A percentile compares a stretch with the other conserved stretches of the same genome.
Conservation (phyloP, 2,113 vertebrate genomes). For the Pollachius pollachius region DNA sequence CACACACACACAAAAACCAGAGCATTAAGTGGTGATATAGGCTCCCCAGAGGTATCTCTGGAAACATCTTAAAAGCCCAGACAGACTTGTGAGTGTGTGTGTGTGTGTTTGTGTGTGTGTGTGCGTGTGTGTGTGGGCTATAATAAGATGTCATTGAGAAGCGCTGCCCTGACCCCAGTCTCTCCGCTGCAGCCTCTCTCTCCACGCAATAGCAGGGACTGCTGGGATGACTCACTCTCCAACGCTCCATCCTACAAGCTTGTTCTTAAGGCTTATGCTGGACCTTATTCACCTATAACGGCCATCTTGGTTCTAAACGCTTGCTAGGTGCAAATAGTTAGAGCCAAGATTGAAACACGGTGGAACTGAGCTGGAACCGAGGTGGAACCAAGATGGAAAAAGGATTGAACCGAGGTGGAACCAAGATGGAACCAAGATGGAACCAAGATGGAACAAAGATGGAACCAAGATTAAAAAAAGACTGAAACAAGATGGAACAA, state of each 20-base stretch:
- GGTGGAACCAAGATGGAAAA: too few relatives aligned
- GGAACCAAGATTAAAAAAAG: too few relatives aligned
- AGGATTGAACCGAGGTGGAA: too few relatives aligned
- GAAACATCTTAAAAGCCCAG: conserved; percentile 62
- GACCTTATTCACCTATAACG: too few relatives aligned
- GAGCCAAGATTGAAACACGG: too few relatives aligned
- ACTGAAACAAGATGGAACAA: too few relatives aligned
- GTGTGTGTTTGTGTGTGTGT: too few relatives aligned
- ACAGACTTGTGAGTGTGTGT: conserved; percentile 33
- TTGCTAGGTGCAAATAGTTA: too few relatives aligned
- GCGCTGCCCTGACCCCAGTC: conserved; percentile 39
- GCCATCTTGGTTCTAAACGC: too few relatives aligned
- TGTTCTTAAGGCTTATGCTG: conserved; percentile 62
- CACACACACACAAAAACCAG: conserved; percentile 10
- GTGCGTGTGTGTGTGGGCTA: conserved; percentile 12
- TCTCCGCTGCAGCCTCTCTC: conserved; percentile 19
- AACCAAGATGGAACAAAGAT: too few relatives aligned
- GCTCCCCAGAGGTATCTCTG: conserved; percentile 49
- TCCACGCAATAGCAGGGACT: conserved; percentile 1
- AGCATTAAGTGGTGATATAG: conserved; percentile 40
- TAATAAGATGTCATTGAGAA: conserved; percentile 68
- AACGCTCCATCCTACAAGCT: conserved; percentile 44
- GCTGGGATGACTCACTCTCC: conserved; percentile 20
- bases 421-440: too few relatives aligned
- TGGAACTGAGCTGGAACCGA: too few relatives aligned